phyloP scores from a whole-genome alignment of 2,888 invertebrate species.

The Tupiocoris notatus region DNA sequence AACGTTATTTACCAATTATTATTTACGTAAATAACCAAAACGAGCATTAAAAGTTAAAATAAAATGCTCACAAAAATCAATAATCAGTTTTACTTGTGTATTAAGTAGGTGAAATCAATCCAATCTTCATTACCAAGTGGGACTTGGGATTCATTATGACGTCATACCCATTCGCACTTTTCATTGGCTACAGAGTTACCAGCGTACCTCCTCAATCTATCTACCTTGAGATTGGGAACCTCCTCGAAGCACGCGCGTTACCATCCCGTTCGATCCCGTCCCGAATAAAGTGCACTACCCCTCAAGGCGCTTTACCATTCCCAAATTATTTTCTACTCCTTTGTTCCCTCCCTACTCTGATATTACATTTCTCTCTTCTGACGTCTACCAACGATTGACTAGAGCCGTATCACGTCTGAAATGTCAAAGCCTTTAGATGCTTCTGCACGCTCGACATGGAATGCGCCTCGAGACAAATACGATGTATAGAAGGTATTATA shows the following conservation, averaged over 20 bases:
- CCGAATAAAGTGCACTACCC: background rate
- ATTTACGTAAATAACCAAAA: no score
- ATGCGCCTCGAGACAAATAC: background rate
- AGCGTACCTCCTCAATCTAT: no score
- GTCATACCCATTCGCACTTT: no score
- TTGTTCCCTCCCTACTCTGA: background rate
- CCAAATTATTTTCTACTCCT: background rate
- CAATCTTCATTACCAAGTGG: no score
- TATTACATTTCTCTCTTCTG: background rate
- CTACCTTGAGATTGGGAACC: background rate
- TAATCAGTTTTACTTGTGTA: no score
- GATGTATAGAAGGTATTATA: background rate
- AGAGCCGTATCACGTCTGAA: background rate
- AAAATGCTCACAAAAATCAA: no score
- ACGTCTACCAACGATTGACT: background rate
- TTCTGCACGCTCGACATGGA: background rate
- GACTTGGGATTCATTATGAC: no score
- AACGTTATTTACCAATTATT: no score
- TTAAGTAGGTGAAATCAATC: no score
- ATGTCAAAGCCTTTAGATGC: background rate
- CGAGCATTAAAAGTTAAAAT: no score
- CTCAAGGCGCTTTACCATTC: background rate
- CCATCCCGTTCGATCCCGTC: background rate
- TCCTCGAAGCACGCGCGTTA: background rate
- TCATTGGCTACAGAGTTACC: no score